Base-by-base conservation (phyloP, 2,113 vertebrate species). In the Rostratula benghalensis region DNA sequence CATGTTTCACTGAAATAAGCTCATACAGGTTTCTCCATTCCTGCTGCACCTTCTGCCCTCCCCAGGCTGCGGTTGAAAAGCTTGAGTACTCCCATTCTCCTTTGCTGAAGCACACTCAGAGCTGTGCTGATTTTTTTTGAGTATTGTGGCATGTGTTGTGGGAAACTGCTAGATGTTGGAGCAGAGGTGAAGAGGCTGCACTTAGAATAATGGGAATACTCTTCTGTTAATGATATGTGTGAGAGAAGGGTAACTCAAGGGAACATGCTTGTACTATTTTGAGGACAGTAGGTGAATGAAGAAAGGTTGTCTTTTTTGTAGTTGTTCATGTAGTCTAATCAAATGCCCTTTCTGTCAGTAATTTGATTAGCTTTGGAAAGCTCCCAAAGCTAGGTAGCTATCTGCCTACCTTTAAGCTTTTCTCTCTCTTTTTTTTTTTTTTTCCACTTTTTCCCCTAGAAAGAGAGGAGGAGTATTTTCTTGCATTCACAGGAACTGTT, bases 261-360 rank as follows among this genome's bases (percentile, higher is more conserved):
- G 63, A 74, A 25, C 4, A 1, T 4, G 19, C 2, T 1, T 28
- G 59, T 21, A 4, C 27, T 50, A 2, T 65, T 77, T 18, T 1
- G 2, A 45, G 43, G 37, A 27, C 12, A 50, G 21, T 3, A 45
- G 13, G 37, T 71, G 35, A 65, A 33, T 60, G 14, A 48, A 63
- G 43, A 64, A 76, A 17, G 3, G 25, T 53, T 11, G 9, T 61
- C 5, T 35, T 57, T 37, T 56, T 50, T 27, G 13, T 31, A 12
- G 37, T 53, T 69, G 33, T 77, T 90, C 8, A 10, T 41, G 22
- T 64, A 27, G 23, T 7, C 25, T 63, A 30, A 54, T 56, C 41
- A 82, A 78, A 57, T 69, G 9, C 33, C 59, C 7, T 56, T 89
- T 78, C 15, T 22, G 0, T 54, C 53, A 64, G 2, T 68, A 24